Evolutionary conservation across 1,140 invertebrate genomes (phyloP).

Genomic region (Aleiodes sp.): DNA sequence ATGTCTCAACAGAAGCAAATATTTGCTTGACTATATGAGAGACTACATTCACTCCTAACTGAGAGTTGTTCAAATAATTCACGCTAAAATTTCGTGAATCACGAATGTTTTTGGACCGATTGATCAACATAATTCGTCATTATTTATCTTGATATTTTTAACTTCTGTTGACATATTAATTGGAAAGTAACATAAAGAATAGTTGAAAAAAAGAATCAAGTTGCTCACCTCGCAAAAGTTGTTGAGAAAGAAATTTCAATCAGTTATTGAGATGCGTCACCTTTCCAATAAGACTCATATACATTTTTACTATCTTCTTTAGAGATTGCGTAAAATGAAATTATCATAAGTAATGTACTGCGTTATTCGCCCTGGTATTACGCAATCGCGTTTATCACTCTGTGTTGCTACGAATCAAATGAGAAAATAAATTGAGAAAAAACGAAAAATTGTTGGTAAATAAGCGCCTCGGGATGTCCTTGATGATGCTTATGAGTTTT

Average conservation of each 20-base stretch:
- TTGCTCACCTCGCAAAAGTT: too few species aligned
- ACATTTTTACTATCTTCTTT: not conserved
- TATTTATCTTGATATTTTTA: not conserved
- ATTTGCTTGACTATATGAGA: not conserved
- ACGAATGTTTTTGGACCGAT: not conserved
- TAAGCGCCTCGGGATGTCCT: not conserved
- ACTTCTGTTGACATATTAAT: too few species aligned
- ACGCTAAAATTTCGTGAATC: not conserved
- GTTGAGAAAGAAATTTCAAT: not conserved
- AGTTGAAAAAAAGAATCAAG: too few species aligned
- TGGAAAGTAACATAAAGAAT: too few species aligned
- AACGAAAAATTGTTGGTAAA: not conserved
- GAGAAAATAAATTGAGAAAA: not conserved
- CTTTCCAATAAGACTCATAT: not conserved
- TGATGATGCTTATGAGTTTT: not conserved
- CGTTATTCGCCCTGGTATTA: not conserved
- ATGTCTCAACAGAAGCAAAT: slow-evolving; percentile 22
- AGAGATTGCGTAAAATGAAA: not conserved
- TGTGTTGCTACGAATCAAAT: not conserved
- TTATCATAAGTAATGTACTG: not conserved
- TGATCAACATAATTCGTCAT: slow-evolving; percentile 12
- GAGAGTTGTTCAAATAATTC: slow-evolving; percentile 19
- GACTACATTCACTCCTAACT: not conserved
- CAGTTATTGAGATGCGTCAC: not conserved
- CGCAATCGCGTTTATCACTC: not conserved